Percentiles rank a stretch among this genome's conserved stretches.
These are phyloP conservation scores for Drosophila neocordata DNA, from an alignment of 1,140 invertebrate genomes.

Conservation along the genomic window DNA sequence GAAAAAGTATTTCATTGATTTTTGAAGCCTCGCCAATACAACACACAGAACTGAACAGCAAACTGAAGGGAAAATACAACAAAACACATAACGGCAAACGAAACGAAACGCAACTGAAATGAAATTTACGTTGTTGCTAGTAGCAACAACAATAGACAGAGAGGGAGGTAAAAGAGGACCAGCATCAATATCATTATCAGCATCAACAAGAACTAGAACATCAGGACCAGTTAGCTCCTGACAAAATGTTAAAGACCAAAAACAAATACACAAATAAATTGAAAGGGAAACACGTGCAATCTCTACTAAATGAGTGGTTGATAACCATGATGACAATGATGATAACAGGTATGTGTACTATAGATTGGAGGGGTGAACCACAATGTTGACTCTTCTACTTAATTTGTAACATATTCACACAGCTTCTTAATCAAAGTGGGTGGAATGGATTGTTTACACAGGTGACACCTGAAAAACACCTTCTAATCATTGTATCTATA, in stretches of 20 bases:
- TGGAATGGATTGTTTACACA: slow-evolving; percentile 43
- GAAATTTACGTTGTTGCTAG: slow-evolving; percentile 37
- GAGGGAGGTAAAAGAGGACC: slow-evolving; percentile 14
- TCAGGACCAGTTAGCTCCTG: slow-evolving; percentile 31
- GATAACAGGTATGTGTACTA: slow-evolving; percentile 60
- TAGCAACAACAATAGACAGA: slow-evolving; percentile 33
- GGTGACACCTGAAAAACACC: slow-evolving; percentile 69
- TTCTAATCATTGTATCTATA: slow-evolving; percentile 32
- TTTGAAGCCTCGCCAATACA: slow-evolving; percentile 73
- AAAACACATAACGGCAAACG: slow-evolving; percentile 21
- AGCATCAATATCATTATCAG: slow-evolving; percentile 11
- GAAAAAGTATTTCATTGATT: slow-evolving; percentile 81
- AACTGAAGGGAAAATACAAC: slow-evolving; percentile 26
- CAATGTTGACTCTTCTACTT: slow-evolving; percentile 47
- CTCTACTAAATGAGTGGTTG: slow-evolving; percentile 4
- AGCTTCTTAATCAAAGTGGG: slow-evolving; percentile 13
- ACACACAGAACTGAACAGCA: slow-evolving; percentile 34
- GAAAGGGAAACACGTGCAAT: slow-evolving; percentile 63
- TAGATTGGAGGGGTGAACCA: slow-evolving; percentile 18
- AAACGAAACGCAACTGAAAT: slow-evolving; percentile 36
- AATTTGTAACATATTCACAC: slow-evolving; percentile 48
- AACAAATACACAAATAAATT: slow-evolving; percentile 50
- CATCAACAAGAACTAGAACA: slow-evolving; percentile 9
- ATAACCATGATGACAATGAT: slow-evolving; percentile 31
- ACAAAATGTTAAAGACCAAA: slow-evolving; percentile 55